Evolutionary conservation across 2,113 vertebrate genomes (phyloP).

Genomic region (Bos javanicus): DNA sequence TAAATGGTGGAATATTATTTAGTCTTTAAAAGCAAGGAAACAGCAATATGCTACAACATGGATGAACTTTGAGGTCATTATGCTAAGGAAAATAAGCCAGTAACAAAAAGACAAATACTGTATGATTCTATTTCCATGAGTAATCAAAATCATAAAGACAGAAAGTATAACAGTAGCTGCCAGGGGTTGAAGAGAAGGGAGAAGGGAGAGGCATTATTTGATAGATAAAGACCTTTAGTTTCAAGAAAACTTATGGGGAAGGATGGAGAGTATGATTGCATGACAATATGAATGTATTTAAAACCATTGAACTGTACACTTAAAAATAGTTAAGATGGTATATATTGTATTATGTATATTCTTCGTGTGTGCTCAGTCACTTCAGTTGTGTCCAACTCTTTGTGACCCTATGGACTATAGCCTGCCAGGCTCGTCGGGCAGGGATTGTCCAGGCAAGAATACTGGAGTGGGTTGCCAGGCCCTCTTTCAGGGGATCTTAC

Average conservation of each 20-base stretch:
- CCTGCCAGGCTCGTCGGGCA: neutral
- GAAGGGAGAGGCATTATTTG: neutral
- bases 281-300: neutral
- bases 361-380: accelerated
- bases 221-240: neutral
- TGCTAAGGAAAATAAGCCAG: neutral
- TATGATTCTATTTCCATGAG: neutral
- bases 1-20: neutral
- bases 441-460: neutral
- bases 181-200: neutral
- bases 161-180: neutral
- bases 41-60: neutral
- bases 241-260: neutral
- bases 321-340: neutral
- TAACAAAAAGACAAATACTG: neutral
- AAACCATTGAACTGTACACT: neutral
- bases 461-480: neutral
- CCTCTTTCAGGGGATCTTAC: neutral
- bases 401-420: neutral
- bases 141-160: neutral
- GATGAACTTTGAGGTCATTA: neutral
- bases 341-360: neutral
- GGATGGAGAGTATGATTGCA: neutral
- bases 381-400: neutral
- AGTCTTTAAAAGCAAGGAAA: neutral